These are phyloP conservation scores for Eretmocerus hayati DNA, from an alignment of 2,888 invertebrate species.

Conservation along the genomic window DNA sequence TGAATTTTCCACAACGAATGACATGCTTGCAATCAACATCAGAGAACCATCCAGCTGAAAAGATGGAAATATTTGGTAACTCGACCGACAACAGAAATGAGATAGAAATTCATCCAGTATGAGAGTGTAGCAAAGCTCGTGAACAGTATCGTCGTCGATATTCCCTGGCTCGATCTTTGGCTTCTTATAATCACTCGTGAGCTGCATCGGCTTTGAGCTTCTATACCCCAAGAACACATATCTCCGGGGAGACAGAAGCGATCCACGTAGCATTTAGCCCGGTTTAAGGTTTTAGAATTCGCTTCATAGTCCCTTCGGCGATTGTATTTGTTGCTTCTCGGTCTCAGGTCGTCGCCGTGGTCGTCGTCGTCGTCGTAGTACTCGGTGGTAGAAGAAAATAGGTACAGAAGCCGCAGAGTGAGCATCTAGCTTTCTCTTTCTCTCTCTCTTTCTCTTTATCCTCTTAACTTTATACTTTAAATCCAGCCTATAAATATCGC, in stretches of 20 bases:
- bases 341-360: slow-evolving; percentile 10
- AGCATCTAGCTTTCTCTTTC: slow-evolving; percentile 1
- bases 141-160: slow-evolving; percentile 2
- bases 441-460: slow-evolving; percentile 29
- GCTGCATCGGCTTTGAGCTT: slow-evolving; percentile 4
- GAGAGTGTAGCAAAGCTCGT: not conserved
- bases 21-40: no score
- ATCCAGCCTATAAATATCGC: slow-evolving; percentile 47
- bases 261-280: slow-evolving; percentile 30
- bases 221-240: slow-evolving; percentile 3
- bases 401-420: slow-evolving; percentile 30
- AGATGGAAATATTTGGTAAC: no score
- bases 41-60: no score
- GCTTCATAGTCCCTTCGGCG: slow-evolving; percentile 24
- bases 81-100: no score
- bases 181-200: no score
- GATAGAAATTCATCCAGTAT: no score
- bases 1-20: no score
- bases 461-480: slow-evolving; percentile 46
- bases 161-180: not conserved
- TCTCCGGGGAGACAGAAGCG: slow-evolving; percentile 20
- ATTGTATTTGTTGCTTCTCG: slow-evolving; percentile 24
- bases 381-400: no score
- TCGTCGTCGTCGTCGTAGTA: no score
- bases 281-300: slow-evolving; percentile 35